These are phyloP conservation scores for Apostichopus californicus DNA, from an alignment of 35 echinoderm and acorn worm species.

Conservation along the genomic window DNA sequence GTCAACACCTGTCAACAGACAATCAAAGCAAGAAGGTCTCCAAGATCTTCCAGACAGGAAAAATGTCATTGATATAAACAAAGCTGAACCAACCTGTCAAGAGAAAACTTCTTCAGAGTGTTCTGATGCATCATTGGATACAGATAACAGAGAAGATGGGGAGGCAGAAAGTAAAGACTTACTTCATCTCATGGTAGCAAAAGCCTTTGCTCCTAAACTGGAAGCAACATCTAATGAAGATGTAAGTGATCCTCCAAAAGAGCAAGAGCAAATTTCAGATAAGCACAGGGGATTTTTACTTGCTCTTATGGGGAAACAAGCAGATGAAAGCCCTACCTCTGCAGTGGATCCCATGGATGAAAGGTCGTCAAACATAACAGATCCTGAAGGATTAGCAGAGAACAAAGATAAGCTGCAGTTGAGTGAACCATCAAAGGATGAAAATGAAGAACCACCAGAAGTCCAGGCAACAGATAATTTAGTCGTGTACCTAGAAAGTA, in stretches of 20 bases:
- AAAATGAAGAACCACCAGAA: background rate
- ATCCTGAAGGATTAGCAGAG: background rate
- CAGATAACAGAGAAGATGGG: background rate
- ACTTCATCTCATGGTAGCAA: slow-evolving; percentile 1
- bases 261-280: slow-evolving; percentile 3
- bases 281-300: background rate
- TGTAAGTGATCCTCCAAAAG: background rate
- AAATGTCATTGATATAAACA: background rate
- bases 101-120: background rate
- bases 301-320: background rate
- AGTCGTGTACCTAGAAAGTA: background rate
- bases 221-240: background rate
- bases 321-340: background rate
- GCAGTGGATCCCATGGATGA: background rate
- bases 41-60: background rate
- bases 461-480: background rate
- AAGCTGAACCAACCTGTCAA: background rate
- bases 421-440: background rate
- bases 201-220: slow-evolving; percentile 6
- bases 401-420: background rate
- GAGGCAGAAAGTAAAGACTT: slow-evolving; percentile 3
- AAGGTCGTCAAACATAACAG: background rate
- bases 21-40: background rate
- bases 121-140: background rate
- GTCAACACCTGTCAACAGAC: background rate